Evolutionary conservation across 2,888 invertebrate genomes (phyloP).

Genomic region (Aleiodes testaceus): DNA sequence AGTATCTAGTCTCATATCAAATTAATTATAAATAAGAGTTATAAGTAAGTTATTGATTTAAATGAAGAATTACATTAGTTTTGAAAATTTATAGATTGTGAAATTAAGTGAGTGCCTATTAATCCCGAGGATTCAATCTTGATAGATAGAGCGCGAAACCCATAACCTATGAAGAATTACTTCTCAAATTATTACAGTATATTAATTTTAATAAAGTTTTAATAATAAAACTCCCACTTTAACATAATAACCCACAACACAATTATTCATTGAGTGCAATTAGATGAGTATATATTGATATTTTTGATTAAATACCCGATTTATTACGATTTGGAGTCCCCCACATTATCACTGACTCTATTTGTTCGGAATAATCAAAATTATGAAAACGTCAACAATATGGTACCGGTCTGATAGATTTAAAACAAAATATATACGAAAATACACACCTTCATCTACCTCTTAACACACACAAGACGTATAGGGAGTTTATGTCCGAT

Average conservation of each 20-base stretch:
- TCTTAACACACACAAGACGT: conserved; percentile 72
- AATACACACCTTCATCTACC: conserved; percentile 80
- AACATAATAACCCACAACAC: background rate
- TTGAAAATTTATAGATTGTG: background rate
- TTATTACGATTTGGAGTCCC: conserved; percentile 29
- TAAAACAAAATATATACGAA: conserved; percentile 41
- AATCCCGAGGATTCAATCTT: background rate
- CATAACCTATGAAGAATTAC: conserved; percentile 33
- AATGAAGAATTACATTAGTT: background rate
- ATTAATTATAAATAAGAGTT: no score
- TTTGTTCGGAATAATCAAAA: background rate
- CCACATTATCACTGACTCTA: conserved; percentile 32
- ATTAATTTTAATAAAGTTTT: background rate
- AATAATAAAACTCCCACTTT: conserved; percentile 6
- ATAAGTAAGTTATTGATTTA: background rate
- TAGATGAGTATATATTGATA: conserved; percentile 4
- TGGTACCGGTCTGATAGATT: conserved; percentile 39
- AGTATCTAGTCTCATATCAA: no score
- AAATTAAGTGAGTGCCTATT: background rate
- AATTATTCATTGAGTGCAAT: conserved; percentile 11
- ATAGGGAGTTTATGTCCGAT: conserved; percentile 66
- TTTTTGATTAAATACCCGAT: conserved; percentile 31
- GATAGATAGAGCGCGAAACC: conserved; percentile 40
- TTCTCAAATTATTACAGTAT: background rate
- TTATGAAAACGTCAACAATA: conserved; percentile 6